Evolutionary conservation across 2,888 invertebrate genomes (phyloP), one percentile per base, ranked within the genome.

Genomic region (Psococerastis gibbosa): DNA sequence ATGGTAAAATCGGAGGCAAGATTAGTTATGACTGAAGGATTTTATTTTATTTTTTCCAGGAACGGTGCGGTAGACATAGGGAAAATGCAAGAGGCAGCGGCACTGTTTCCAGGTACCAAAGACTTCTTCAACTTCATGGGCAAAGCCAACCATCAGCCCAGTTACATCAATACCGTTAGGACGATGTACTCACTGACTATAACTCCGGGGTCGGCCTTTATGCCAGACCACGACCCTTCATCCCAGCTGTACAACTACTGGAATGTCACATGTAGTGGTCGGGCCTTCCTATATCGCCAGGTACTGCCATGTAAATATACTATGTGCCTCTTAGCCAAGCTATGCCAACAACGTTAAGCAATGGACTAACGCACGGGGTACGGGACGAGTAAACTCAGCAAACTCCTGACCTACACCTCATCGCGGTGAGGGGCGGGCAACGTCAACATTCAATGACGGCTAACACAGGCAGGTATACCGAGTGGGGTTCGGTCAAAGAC

Each of bases 1-100:
- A n/a, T n/a, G n/a, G n/a, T n/a, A n/a, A n/a, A n/a, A n/a, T n/a
- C n/a, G n/a, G n/a, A n/a, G n/a, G n/a, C n/a, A n/a, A n/a, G n/a
- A n/a, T n/a, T n/a, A n/a, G n/a, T n/a, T n/a, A n/a, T n/a, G n/a
- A n/a, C n/a, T n/a, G n/a, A n/a, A n/a, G n/a, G n/a, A n/a, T n/a
- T n/a, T n/a, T n/a, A n/a, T n/a, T n/a, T n/a, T n/a, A n/a, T 27
- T 27, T 27, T 38, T 15, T 38, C 20, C 35, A 38, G 38, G 38
- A 17, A 17, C 4, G 16, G n/a, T 18, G 5, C 15, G 20, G 17
- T 38, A 20, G 38, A 38, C 18, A 20, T 38, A 18, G 38, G 20
- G 11, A 15, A 20, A 15, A 17, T 38, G 8, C 17, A 20, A 15
- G 38, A 38, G 22, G 38, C 20, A 20, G 18, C 38, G n/a, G 5